Evolutionary conservation across 2,797 vertebrate species (phyloP), one percentile per base, ranked within the genome.

Genomic region (Cossypha polioptera): DNA sequence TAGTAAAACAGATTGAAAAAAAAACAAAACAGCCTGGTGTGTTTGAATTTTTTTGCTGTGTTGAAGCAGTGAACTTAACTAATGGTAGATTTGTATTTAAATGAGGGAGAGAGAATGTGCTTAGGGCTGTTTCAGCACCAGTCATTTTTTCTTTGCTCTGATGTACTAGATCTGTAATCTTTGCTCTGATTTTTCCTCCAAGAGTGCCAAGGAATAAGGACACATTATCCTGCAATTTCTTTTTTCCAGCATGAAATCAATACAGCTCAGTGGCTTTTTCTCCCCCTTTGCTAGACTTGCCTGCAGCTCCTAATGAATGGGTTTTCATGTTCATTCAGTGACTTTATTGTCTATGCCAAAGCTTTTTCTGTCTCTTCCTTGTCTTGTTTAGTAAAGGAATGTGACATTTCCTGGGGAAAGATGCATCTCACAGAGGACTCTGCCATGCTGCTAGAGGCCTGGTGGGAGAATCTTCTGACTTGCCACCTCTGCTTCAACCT

Each of bases 321-420:
- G 57, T 77, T 86, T 57, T 93, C 57, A 11, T 75, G 84, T 87
- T 93, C 35, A 2, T 85, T 73, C 81, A 40, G 43, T 69, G n/a
- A 51, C 81, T 94, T 76, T 81, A 24, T 5, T 88, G 55, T 92
- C 63, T 82, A 43, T 94, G 63, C 88, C 90, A 79, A 95, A 95
- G 94, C 71, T 33, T 90, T 93, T 85, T 96, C 73, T 90, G 36
- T 94, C 79, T 95, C 66, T 95, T 91, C 82, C 79, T 90, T 96
- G 85, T 91, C 80, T 90, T 91, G 66, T 88, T 92, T 68, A 89
- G 57, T 95, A 63, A 96, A 92, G 72, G 88, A 88, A 67, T 90
- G 19, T 94, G 78, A 79, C 88, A 63, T 92, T 92, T 92, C 88
- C 82, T 84, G 93, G 83, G 92, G 88, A 86, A 73, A 86, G 87